Evolutionary conservation across 2,888 invertebrate species (phyloP).

Genomic region (Tryphoninae sp.): DNA sequence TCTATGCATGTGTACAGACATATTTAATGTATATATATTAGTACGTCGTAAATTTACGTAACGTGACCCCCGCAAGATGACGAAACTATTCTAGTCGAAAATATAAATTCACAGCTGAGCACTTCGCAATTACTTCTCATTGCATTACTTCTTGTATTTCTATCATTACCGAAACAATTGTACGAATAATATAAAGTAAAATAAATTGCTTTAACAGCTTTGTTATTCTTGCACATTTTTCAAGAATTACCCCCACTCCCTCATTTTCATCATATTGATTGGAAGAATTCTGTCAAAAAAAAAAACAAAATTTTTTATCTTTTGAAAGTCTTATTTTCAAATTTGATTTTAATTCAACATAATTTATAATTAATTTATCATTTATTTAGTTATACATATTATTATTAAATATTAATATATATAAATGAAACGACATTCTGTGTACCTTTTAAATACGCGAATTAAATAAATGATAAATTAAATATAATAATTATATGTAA

Average conservation of each 20-base stretch:
- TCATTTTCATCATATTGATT: too few species aligned
- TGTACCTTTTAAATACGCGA: too few species aligned
- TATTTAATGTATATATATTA: neutral
- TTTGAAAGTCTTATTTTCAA: too few species aligned
- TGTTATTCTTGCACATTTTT: slow-evolving; percentile 13
- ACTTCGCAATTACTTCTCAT: slow-evolving; percentile 72
- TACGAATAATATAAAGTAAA: slow-evolving; percentile 27
- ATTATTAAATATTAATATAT: too few species aligned
- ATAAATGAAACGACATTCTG: too few species aligned
- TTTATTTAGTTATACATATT: too few species aligned
- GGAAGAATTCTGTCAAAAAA: neutral
- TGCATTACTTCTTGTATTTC: slow-evolving; percentile 36
- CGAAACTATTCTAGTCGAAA: slow-evolving; percentile 65
- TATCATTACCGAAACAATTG: slow-evolving; percentile 61
- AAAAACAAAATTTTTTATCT: too few species aligned
- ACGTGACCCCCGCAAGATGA: slow-evolving; percentile 43
- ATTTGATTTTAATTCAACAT: too few species aligned
- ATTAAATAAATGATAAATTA: too few species aligned
- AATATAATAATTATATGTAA: too few species aligned
- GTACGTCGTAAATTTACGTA: slow-evolving; percentile 43
- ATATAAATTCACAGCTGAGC: slow-evolving; percentile 72
- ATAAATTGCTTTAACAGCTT: slow-evolving; percentile 68
- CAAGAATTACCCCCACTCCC: slow-evolving; percentile 58
- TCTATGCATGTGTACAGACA: neutral
- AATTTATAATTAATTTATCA: too few species aligned